These are phyloP conservation scores for Cerastoderma edule DNA, from an alignment of 2,888 invertebrate genomes.

Conservation along the genomic window DNA sequence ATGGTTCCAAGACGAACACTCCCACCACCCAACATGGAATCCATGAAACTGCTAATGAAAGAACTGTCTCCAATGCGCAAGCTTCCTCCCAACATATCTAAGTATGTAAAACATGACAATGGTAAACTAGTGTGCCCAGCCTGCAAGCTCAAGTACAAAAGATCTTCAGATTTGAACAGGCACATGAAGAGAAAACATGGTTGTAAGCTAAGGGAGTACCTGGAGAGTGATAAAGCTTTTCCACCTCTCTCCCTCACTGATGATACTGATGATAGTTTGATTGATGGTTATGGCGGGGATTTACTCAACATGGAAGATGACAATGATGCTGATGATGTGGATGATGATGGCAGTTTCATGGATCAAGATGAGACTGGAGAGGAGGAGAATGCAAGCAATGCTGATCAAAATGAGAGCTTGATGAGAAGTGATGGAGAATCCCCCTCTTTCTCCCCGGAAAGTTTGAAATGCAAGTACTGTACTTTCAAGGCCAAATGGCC, in stretches of 20 bases:
- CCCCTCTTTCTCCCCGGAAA: slow-evolving; percentile 27
- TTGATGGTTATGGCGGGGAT: not conserved
- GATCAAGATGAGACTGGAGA: not conserved
- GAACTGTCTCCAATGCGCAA: slow-evolving; percentile 44
- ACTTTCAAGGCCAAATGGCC: slow-evolving; percentile 83
- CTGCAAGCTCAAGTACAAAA: slow-evolving; percentile 74
- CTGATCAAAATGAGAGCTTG: slow-evolving; percentile 44
- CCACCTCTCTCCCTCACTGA: not conserved
- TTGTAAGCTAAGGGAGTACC: slow-evolving; percentile 69
- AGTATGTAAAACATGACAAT: slow-evolving; percentile 52
- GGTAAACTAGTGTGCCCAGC: slow-evolving; percentile 64
- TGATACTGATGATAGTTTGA: slow-evolving; percentile 1
- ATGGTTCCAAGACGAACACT: slow-evolving; percentile 52
- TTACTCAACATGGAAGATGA: slow-evolving; percentile 13
- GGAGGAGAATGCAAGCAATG: not conserved
- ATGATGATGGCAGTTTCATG: too few relatives aligned
- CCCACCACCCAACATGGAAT: slow-evolving; percentile 33
- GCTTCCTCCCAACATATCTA: slow-evolving; percentile 50
- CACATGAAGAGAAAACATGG: slow-evolving; percentile 82
- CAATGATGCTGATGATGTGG: slow-evolving; percentile 30
- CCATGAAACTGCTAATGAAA: slow-evolving; percentile 23
- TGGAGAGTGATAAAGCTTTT: slow-evolving; percentile 37
- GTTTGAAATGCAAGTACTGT: slow-evolving; percentile 81
- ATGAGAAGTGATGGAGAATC: slow-evolving; percentile 40
- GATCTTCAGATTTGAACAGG: slow-evolving; percentile 80